These are phyloP conservation scores for Pteronotus mesoamericanus DNA, from an alignment of 2,797 vertebrate species.

Conservation along the genomic window DNA sequence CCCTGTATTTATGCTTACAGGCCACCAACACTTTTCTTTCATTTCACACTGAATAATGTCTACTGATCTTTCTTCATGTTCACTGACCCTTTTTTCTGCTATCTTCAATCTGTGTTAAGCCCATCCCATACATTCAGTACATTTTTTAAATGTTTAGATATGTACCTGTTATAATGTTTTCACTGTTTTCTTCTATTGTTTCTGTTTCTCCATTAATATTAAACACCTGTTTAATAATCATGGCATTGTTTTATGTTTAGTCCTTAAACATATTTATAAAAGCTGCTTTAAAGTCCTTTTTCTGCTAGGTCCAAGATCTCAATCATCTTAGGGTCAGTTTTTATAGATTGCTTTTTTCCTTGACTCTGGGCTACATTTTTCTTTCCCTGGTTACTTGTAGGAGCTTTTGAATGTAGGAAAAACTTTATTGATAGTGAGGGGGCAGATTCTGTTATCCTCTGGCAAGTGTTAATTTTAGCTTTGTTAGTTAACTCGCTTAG, in stretches of 20 bases:
- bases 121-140: background rate
- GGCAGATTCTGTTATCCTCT: background rate
- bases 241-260: background rate
- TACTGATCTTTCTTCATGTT: background rate
- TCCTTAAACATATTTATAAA: background rate
- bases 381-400: background rate
- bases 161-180: background rate
- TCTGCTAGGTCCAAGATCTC: background rate
- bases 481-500: background rate
- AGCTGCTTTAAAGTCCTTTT: background rate
- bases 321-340: background rate
- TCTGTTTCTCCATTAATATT: background rate
- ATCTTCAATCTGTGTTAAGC: background rate
- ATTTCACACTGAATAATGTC: background rate
- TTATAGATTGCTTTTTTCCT: background rate
- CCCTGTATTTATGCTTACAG: background rate
- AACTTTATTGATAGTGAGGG: background rate
- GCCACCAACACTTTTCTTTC: background rate
- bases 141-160: background rate
- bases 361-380: background rate
- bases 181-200: background rate
- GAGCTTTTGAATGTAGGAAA: background rate
- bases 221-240: background rate
- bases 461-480: background rate
- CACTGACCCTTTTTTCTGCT: background rate